A percentile compares a stretch with the other conserved stretches of the same genome.
Evolutionary conservation across 2,797 vertebrate species (phyloP).

Genomic region (Leucoraja ocellata): DNA sequence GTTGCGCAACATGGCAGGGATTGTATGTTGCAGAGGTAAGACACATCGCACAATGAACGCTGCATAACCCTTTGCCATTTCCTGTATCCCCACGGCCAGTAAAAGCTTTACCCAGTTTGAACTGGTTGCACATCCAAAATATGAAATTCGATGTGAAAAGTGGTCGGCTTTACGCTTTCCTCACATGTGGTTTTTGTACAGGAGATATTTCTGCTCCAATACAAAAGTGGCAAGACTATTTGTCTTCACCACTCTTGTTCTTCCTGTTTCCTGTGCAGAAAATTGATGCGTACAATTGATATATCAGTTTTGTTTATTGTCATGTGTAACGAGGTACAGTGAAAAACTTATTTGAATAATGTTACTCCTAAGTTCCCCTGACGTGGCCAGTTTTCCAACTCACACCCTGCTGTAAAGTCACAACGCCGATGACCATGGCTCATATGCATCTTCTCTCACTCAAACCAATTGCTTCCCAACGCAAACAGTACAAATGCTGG

Average conservation of each 20-base stretch:
- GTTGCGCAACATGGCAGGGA: slow-evolving; percentile 18
- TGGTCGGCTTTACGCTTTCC: not conserved
- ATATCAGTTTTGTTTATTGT: too few species aligned
- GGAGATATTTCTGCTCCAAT: not conserved
- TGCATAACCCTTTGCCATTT: not conserved
- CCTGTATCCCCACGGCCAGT: not conserved
- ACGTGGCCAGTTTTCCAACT: not conserved
- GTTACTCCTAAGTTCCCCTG: not conserved
- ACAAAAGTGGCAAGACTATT: not conserved
- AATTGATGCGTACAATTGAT: not conserved
- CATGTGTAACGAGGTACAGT: too few species aligned
- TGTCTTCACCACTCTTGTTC: not conserved
- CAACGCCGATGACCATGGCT: not conserved
- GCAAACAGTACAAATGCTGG: not conserved
- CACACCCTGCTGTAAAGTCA: not conserved
- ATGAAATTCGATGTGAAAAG: not conserved
- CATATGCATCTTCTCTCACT: not conserved
- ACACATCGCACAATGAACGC: not conserved
- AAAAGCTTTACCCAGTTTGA: not conserved
- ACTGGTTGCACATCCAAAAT: not conserved
- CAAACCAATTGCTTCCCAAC: not conserved
- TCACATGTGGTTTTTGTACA: not conserved
- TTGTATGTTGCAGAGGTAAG: slow-evolving; percentile 1
- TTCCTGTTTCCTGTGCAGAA: not conserved
- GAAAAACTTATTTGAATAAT: not conserved